A percentile compares a stretch with the other conserved stretches of the same genome.
phyloP scores from a whole-genome alignment of 1,140 invertebrate species.

The Heterodera carotae region DNA sequence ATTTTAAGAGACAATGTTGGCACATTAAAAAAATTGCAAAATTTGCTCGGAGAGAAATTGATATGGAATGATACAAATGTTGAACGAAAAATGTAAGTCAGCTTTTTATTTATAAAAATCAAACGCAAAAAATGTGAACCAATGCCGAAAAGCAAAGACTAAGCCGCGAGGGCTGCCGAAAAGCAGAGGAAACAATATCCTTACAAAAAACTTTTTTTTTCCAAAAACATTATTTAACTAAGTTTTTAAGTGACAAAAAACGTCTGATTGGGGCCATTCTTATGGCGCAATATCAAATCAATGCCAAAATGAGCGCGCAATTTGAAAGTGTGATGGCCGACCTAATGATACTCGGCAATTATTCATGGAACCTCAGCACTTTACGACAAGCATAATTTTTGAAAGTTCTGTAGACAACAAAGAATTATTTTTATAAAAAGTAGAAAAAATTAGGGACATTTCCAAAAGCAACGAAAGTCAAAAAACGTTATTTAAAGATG shows the following conservation, averaged over 20 bases:
- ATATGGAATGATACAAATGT: neutral
- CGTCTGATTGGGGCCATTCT: neutral
- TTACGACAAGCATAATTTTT: neutral
- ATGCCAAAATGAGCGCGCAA: neutral
- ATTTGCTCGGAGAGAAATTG: neutral
- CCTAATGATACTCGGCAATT: neutral
- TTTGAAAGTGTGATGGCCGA: neutral
- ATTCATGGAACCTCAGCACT: neutral
- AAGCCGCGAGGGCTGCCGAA: no score
- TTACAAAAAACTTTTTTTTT: no score
- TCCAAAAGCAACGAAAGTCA: no score
- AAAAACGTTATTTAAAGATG: no score
- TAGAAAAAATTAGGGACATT: no score
- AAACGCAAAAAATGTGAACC: neutral
- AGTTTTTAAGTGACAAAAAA: neutral
- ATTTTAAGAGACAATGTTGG: neutral
- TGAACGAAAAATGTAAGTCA: neutral
- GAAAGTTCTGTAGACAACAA: neutral
- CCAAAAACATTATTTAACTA: neutral
- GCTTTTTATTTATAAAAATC: no score
- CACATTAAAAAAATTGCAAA: neutral
- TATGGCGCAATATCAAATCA: neutral
- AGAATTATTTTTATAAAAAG: no score
- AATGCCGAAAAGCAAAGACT: no score
- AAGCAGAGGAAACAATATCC: no score